Evolutionary conservation across 2,113 vertebrate genomes (phyloP).

Genomic region (Circaetus gallicus): DNA sequence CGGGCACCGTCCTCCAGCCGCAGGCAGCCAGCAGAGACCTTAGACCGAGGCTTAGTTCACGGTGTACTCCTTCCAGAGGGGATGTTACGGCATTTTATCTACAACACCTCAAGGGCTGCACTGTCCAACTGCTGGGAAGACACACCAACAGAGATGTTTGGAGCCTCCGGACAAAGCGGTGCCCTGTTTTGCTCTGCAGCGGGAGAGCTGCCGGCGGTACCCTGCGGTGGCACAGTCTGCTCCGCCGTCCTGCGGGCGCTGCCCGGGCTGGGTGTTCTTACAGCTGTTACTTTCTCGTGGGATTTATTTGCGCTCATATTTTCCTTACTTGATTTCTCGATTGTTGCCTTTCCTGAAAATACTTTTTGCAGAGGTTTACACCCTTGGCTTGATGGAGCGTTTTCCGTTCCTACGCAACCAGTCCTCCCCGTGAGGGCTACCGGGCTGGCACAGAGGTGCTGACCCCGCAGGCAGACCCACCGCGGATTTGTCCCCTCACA

Average conservation of each 20-base stretch:
- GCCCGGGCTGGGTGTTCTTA: not conserved
- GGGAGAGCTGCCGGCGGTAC: not conserved
- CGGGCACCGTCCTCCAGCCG: accelerated
- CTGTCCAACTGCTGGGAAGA: not conserved
- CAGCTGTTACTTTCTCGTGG: not conserved
- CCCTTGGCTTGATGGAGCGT: not conserved
- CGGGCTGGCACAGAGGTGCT: not conserved
- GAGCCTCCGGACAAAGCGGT: not conserved
- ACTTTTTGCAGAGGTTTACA: not conserved
- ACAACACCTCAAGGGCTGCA: not conserved
- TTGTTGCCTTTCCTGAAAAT: not conserved
- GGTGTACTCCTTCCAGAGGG: not conserved
- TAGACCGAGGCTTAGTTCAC: not conserved
- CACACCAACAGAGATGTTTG: not conserved
- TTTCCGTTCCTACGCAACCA: accelerated
- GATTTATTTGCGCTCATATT: not conserved
- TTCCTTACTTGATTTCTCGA: not conserved
- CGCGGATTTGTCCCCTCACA: not conserved
- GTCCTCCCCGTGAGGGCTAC: not conserved
- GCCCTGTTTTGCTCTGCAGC: not conserved
- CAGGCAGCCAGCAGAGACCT: not conserved
- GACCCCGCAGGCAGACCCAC: accelerated
- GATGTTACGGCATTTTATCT: not conserved
- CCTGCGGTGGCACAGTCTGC: not conserved
- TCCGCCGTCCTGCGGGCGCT: not conserved